Evolutionary conservation across 1,140 invertebrate species (phyloP).

Genomic region (Probaryconus sp.): DNA sequence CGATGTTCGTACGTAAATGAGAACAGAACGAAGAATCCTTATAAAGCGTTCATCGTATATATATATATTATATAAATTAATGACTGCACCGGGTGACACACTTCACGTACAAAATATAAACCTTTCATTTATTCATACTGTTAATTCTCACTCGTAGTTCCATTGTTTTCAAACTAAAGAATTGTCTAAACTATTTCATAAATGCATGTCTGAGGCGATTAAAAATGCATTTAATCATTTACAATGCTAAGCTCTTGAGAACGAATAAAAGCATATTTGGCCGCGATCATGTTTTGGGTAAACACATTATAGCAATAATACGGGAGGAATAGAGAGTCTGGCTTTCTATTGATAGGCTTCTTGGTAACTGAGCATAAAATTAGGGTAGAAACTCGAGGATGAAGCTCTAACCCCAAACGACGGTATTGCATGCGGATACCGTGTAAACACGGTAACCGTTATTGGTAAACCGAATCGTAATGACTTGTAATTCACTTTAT

Average conservation of each 20-base stretch:
- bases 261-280: too few species aligned
- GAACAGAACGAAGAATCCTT: constrained; percentile 19
- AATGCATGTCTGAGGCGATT: constrained; percentile 47
- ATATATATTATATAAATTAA: constrained; percentile 40
- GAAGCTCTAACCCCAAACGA: constrained; percentile 17
- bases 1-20: constrained; percentile 10
- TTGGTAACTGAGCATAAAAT: constrained; percentile 15
- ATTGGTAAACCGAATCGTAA: constrained; percentile 65
- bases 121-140: constrained; percentile 11
- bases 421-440: constrained; percentile 48
- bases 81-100: constrained; percentile 4
- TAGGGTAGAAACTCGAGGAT: constrained; percentile 16
- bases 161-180: too few species aligned
- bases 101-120: neutral
- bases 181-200: too few species aligned
- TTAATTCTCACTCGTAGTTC: constrained; percentile 2
- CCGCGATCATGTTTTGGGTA: constrained; percentile 4
- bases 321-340: too few species aligned
- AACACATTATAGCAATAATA: too few species aligned
- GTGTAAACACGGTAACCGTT: constrained; percentile 65
- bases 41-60: constrained; percentile 15
- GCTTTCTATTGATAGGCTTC: neutral
- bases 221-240: constrained; percentile 1
- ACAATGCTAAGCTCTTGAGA: neutral
- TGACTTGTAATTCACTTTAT: constrained; percentile 64